phyloP scores from a whole-genome alignment of 2,797 vertebrate genomes.

The Scarus forsteni region DNA sequence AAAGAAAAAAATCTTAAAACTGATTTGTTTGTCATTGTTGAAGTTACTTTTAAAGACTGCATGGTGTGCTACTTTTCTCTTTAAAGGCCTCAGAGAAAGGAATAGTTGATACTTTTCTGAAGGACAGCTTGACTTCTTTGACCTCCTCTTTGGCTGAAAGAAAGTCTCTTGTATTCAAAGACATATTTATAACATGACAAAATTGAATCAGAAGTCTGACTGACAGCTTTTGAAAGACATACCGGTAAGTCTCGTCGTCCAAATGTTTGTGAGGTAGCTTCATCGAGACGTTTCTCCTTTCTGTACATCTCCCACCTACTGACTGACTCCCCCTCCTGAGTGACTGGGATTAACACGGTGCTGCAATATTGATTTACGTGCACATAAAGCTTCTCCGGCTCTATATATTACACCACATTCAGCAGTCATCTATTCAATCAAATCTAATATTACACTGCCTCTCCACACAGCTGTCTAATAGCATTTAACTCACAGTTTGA shows the following conservation, averaged over 20 bases:
- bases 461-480: conserved; percentile 82
- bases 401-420: conserved; percentile 80
- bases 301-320: conserved; percentile 34
- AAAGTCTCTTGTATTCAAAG: conserved; percentile 5
- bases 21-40: conserved; percentile 13
- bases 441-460: conserved; percentile 83
- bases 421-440: conserved; percentile 83
- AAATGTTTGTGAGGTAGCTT: neutral
- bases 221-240: neutral
- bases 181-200: neutral
- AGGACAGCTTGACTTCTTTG: conserved; percentile 25
- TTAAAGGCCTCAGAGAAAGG: neutral
- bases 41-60: conserved; percentile 6
- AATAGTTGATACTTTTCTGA: neutral
- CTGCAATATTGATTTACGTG: conserved; percentile 81
- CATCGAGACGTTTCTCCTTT: conserved; percentile 30
- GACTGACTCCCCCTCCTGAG: conserved; percentile 43
- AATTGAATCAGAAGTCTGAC: conserved; percentile 11
- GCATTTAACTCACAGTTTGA: conserved; percentile 85
- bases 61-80: neutral
- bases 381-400: conserved; percentile 73
- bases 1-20: conserved; percentile 21
- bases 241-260: neutral
- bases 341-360: conserved; percentile 66
- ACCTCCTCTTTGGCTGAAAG: conserved; percentile 22